Percentiles rank a stretch among this genome's conserved stretches.
Conservation (phyloP, 2,797 vertebrate species). For the Dipus sagitta region DNA sequence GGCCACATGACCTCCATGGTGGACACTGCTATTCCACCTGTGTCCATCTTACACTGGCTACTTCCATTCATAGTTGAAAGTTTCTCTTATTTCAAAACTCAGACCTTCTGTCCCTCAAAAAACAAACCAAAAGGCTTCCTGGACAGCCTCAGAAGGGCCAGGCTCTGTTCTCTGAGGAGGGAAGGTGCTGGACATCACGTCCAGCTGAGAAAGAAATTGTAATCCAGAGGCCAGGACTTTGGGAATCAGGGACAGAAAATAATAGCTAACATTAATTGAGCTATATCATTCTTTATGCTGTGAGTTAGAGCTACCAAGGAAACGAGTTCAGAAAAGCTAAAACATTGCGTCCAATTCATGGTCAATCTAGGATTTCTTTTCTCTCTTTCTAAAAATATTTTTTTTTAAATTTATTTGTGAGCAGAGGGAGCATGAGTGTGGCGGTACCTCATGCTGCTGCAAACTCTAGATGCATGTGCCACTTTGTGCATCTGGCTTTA, state of each 20-base stretch:
- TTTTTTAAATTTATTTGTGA: no score
- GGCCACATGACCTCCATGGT: background rate
- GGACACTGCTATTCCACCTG: background rate
- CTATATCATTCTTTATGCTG: background rate
- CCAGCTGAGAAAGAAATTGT: background rate
- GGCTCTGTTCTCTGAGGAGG: background rate
- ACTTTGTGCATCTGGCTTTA: no score
- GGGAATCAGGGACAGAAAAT: background rate
- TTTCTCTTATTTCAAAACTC: background rate
- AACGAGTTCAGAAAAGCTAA: background rate
- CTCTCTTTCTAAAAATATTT: background rate
- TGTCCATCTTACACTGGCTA: background rate
- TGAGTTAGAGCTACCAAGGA: background rate
- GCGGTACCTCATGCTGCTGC: no score
- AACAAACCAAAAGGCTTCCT: background rate
- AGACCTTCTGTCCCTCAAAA: background rate
- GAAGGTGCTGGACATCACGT: background rate
- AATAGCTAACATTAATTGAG: background rate
- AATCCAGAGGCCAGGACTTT: background rate
- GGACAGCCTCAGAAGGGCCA: background rate
- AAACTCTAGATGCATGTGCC: no score
- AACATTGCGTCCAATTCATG: background rate
- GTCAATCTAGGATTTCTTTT: background rate
- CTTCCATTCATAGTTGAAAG: background rate
- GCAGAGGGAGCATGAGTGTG: no score